Percentiles rank a stretch among this genome's conserved stretches.
These are phyloP conservation scores for Tetramorium parvispinum DNA, from an alignment of 1,140 invertebrate genomes.

Conservation along the genomic window DNA sequence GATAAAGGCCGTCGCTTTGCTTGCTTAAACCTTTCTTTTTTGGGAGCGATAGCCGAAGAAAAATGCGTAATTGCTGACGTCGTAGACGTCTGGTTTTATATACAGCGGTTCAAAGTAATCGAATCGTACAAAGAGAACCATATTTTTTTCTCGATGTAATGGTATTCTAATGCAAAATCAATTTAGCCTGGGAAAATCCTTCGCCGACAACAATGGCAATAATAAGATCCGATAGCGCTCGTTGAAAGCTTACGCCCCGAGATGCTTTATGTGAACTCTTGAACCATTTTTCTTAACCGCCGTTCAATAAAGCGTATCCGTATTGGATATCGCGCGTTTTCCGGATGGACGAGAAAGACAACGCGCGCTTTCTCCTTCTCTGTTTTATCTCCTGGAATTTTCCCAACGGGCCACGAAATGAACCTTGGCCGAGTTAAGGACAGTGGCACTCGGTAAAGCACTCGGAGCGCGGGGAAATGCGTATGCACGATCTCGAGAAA, in stretches of 20 bases:
- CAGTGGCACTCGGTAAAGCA: background rate
- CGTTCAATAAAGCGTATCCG: slow-evolving; percentile 1
- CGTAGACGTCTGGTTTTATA: background rate
- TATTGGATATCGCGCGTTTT: background rate
- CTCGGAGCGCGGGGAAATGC: background rate
- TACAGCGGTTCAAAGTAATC: background rate
- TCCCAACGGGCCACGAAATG: slow-evolving; percentile 30
- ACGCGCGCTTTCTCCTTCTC: background rate
- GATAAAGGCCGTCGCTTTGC: slow-evolving; percentile 15
- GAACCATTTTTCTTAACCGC: background rate
- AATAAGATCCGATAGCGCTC: background rate
- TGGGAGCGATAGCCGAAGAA: background rate
- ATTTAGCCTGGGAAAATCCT: background rate
- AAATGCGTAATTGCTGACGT: background rate
- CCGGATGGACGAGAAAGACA: background rate
- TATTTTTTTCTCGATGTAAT: background rate
- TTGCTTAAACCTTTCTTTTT: slow-evolving; percentile 6
- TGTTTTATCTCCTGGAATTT: background rate
- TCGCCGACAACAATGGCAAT: background rate
- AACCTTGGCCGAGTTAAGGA: slow-evolving; percentile 71
- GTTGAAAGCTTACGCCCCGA: background rate
- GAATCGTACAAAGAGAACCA: background rate
- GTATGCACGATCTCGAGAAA: background rate
- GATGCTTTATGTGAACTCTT: background rate
- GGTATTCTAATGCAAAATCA: background rate